Conservation (phyloP, 1,140 invertebrate species). For the Trachymyrmex septentrionalis region DNA sequence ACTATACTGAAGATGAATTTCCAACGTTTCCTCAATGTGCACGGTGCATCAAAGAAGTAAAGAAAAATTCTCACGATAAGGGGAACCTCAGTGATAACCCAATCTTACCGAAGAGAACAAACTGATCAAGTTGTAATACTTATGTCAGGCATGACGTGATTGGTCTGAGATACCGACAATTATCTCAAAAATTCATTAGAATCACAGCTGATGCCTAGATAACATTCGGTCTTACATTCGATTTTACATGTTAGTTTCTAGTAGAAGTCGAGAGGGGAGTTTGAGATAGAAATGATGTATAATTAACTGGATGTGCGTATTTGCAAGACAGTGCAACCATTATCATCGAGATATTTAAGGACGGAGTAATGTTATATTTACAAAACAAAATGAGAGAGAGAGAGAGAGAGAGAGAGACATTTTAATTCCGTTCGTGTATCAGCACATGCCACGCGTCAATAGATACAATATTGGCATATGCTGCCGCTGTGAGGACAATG, state of each 20-base stretch:
- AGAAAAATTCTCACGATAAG: constrained; percentile 67
- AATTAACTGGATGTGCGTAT: background rate
- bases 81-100: constrained; percentile 72
- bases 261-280: background rate
- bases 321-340: background rate
- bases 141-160: background rate
- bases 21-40: constrained; percentile 19
- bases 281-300: background rate
- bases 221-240: background rate
- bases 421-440: constrained; percentile 18
- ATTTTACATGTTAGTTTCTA: background rate
- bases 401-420: too few species aligned
- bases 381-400: too few species aligned
- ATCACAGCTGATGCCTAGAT: background rate
- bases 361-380: background rate
- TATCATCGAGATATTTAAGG: constrained; percentile 5
- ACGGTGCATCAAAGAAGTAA: constrained; percentile 45
- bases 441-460: background rate
- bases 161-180: constrained; percentile 7
- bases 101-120: constrained; percentile 27
- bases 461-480: background rate
- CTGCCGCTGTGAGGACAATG: background rate
- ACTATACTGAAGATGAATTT: constrained; percentile 63
- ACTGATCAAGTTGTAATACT: constrained; percentile 3
- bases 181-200: background rate